Evolutionary conservation across 2,113 vertebrate species (phyloP), one percentile per base, ranked within the genome.

Genomic region (Scophthalmus maximus): DNA sequence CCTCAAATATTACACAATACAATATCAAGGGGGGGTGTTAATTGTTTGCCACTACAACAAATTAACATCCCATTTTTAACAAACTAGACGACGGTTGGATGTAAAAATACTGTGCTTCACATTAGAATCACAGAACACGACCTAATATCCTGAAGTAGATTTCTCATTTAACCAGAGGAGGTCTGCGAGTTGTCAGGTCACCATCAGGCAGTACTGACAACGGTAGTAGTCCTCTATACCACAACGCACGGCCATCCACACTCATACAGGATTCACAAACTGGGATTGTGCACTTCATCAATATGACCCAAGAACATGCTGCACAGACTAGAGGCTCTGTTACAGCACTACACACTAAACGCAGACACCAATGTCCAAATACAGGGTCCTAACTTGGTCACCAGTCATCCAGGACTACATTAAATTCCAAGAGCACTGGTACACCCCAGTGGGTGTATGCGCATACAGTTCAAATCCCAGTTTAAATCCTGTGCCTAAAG

Each of bases 401-500:
- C n/a, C 18, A 78, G 36, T 27, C 49, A 53, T 55, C 51, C 66
- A 64, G 0, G 5, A 32, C 67, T 62, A 77, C 2, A 14, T 27
- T n/a, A 56, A 22, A 50, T 26, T 65, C 40, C 17, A n/a, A 44
- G 26, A 76, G 18, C 18, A 56, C n/a, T 36, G 53, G 18, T 12
- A 38, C 71, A 82, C 26, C 47, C 42, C 52, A 44, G 53, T 42
- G 18, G 49, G 34, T 69, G 68, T 74, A 78, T 79, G 52, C 34
- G 50, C 44, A 82, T 61, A 20, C 4, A 20, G 8, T n/a, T 76
- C 91, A 93, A 91, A 95, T 94, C 93, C 90, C 86, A 95, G 94
- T 92, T 93, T 93, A 85, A 93, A 93, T 93, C 92, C 91, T 93
- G 92, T 81, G 89, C 91, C 87, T 63, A 82, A 85, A 8, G 26